These are phyloP conservation scores for Heliopora coerulea DNA, from an alignment of 92 coral and sea anemone genomes.

Conservation along the genomic window DNA sequence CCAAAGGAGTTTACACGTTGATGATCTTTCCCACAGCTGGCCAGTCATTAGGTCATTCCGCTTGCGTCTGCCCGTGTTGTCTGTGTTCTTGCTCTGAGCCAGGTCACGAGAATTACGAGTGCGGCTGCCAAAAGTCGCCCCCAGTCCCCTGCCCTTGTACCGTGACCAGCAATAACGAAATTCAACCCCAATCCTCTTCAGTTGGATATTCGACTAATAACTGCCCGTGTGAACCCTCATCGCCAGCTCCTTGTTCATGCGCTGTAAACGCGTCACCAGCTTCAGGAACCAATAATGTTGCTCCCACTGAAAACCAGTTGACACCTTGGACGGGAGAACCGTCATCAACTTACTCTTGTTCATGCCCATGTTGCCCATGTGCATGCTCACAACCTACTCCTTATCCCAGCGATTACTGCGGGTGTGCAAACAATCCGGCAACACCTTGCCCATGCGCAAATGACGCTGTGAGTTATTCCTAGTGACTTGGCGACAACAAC, in stretches of 20 bases:
- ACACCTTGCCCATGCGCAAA: slow-evolving; percentile 21
- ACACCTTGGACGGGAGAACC: slow-evolving; percentile 11
- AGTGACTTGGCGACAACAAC: background rate
- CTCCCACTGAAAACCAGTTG: background rate
- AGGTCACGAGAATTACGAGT: slow-evolving; percentile 18
- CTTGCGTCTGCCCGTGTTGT: slow-evolving; percentile 36
- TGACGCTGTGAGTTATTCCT: background rate
- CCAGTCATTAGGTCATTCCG: background rate
- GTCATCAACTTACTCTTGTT: background rate
- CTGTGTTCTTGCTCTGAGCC: slow-evolving; percentile 29
- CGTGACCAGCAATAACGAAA: background rate
- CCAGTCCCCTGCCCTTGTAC: slow-evolving; percentile 36
- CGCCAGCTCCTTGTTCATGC: slow-evolving; percentile 9
- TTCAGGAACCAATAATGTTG: background rate
- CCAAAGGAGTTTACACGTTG: background rate
- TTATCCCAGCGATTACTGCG: slow-evolving; percentile 27
- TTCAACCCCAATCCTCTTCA: background rate
- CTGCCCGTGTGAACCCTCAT: background rate
- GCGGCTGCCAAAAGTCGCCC: slow-evolving; percentile 32
- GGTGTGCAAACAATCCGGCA: slow-evolving; percentile 26
- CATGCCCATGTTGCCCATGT: slow-evolving; percentile 18
- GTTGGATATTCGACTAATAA: background rate
- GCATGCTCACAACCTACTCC: background rate
- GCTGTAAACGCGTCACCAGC: slow-evolving; percentile 1
- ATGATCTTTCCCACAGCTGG: slow-evolving; percentile 21